Evolutionary conservation across 1,140 invertebrate genomes (phyloP).

Genomic region (Ridgeia piscesae): DNA sequence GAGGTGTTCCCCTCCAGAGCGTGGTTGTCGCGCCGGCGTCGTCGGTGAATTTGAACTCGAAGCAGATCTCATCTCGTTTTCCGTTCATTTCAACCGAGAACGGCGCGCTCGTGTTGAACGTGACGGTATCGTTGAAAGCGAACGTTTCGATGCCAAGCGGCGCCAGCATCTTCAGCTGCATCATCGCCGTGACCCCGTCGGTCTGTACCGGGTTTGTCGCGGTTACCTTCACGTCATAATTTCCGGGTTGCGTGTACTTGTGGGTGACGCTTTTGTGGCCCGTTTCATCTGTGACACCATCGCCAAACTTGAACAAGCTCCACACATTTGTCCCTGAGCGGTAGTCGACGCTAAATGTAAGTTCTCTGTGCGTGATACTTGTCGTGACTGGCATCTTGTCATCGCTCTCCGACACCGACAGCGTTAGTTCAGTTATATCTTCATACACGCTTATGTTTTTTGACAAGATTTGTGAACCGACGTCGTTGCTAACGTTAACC

Average conservation of each 20-base stretch:
- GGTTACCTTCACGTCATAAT: neutral
- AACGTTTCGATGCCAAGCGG: neutral
- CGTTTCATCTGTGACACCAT: neutral
- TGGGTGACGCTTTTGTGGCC: neutral
- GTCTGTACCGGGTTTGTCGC: neutral
- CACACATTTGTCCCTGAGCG: neutral
- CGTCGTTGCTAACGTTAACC: neutral
- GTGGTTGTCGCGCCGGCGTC: neutral
- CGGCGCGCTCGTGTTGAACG: neutral
- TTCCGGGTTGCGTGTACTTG: neutral
- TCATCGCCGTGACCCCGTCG: neutral
- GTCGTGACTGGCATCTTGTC: neutral
- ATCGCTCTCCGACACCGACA: neutral
- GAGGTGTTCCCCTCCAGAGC: neutral
- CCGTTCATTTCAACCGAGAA: neutral
- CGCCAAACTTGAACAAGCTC: neutral
- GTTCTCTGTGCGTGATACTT: neutral
- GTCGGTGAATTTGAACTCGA: neutral
- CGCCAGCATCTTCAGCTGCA: neutral
- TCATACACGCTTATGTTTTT: neutral
- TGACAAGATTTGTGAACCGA: neutral
- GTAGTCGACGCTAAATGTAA: neutral
- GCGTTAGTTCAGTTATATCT: neutral
- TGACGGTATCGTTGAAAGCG: neutral
- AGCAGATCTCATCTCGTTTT: neutral